Percentiles rank a stretch among this genome's conserved stretches.
Conservation (phyloP, 1,140 invertebrate genomes). For the Cotesia typhae region DNA sequence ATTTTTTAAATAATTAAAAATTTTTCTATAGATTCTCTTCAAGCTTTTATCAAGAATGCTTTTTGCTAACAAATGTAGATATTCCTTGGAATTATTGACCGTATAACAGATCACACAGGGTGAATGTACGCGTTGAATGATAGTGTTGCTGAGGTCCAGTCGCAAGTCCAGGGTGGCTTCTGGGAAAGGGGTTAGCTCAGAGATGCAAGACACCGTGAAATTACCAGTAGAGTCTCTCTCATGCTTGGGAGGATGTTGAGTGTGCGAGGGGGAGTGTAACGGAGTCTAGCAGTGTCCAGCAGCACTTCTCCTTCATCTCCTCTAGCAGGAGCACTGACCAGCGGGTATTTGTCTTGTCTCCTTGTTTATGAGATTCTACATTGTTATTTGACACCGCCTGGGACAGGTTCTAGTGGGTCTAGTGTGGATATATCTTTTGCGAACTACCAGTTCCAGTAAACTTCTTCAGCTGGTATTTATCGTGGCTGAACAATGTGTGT, state of each 20-base stretch:
- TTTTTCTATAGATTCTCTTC: too few species aligned
- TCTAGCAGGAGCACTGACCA: conserved; percentile 56
- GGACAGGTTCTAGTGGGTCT: conserved; percentile 50
- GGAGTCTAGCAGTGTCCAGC: conserved; percentile 61
- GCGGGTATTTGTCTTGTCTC: conserved; percentile 68
- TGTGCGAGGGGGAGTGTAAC: conserved; percentile 53
- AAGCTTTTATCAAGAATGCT: too few species aligned
- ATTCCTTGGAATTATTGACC: too few species aligned
- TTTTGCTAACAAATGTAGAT: too few species aligned
- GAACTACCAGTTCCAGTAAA: too few species aligned
- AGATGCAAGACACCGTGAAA: conserved; percentile 68
- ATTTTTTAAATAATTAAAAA: too few species aligned
- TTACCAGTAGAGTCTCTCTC: conserved; percentile 66
- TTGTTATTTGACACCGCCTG: conserved; percentile 67
- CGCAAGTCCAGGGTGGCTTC: conserved; percentile 13
- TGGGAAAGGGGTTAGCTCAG: conserved; percentile 57
- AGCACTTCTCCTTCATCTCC: conserved; percentile 29
- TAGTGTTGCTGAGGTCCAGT: conserved; percentile 24
- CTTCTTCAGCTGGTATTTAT: too few species aligned
- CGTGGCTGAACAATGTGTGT: too few species aligned
- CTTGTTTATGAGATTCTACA: conserved; percentile 69
- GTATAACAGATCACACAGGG: too few species aligned
- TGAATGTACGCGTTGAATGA: too few species aligned
- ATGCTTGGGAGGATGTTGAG: conserved; percentile 54
- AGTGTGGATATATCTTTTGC: background rate